Evolutionary conservation across 2,797 vertebrate species (phyloP), one percentile per base, ranked within the genome.

Genomic region (Lateolabrax maculatus): DNA sequence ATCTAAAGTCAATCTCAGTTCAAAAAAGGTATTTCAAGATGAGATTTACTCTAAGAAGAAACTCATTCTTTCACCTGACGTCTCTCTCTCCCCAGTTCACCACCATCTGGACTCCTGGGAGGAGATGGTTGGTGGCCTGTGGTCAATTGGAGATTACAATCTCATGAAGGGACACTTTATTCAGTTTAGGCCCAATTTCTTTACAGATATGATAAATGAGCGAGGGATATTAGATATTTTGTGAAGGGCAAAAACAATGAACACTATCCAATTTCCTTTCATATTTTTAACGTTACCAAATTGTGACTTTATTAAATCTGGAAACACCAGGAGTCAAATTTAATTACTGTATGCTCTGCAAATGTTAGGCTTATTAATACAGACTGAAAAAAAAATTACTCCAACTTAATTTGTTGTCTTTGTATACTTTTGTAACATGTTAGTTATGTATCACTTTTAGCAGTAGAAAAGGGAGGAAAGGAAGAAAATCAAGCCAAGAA

Each of bases 1-100:
- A 81, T 81, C 58, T 53, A 79, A 89, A 87, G 67, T 77, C 57
- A 72, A 84, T 88, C 67, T 84, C 19, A 48, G 67, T 16, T 44
- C 0, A 51, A 61, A 81, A 37, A 65, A 29, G 39, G n/a, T 34
- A 25, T 84, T 67, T 69, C 43, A 83, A 61, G 34, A 73, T 46
- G 9, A 84, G 46, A 74, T 71, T 36, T 57, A 5, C 31, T 71
- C 56, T 65, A 27, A 62, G 57, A 61, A 68, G 52, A 87, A 81
- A 67, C n/a, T 75, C 25, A 61, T 53, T 79, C 63, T 62, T 49
- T 58, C 18, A 69, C 21, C 9, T 63, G 2, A 56, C 57, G 12
- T 52, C 31, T 70, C 43, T 76, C 66, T 75, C 19, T 64, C 13
- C 9, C 19, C 23, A 31, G 2, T 65, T 70, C 25, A 51, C 9